phyloP scores from a whole-genome alignment of 2,113 vertebrate genomes.

The Gopherus evgoodei region DNA sequence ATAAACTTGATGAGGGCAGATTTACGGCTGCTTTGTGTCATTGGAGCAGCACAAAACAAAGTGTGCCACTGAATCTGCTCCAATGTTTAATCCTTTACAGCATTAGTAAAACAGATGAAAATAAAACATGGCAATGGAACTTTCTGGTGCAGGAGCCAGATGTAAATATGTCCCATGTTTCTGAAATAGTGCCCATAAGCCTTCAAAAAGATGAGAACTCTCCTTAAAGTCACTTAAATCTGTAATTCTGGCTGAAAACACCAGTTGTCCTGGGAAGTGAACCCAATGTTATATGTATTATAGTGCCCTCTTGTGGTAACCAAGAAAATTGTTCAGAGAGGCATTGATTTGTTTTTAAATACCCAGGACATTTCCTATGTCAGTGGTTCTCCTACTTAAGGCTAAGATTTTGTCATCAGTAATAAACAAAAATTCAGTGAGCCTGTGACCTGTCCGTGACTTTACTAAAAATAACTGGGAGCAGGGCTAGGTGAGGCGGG shows the following conservation, averaged over 20 bases:
- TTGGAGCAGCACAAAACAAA: neutral
- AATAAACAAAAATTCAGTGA: too few species aligned
- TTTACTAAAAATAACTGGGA: too few species aligned
- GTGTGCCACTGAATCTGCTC: neutral
- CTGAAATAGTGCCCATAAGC: neutral
- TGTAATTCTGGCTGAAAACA: neutral
- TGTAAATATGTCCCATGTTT: neutral
- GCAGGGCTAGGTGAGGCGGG: too few species aligned
- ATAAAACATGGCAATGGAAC: neutral
- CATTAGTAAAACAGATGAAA: neutral
- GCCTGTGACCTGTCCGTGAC: too few species aligned
- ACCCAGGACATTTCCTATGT: accelerated
- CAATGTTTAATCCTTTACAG: neutral
- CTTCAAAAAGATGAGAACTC: neutral
- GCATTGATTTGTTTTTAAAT: neutral
- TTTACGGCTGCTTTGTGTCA: neutral
- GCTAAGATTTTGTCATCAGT: too few species aligned
- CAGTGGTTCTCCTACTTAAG: accelerated
- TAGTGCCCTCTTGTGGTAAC: constrained; percentile 67
- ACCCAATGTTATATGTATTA: neutral
- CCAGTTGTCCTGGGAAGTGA: neutral
- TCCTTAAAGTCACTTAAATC: neutral
- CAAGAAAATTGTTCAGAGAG: neutral
- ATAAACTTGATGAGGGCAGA: neutral
- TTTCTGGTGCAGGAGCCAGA: neutral